A percentile compares a stretch with the other conserved stretches of the same genome.
Evolutionary conservation across 1,140 invertebrate genomes (phyloP).

Genomic region (Pemphigus obesinymphae): DNA sequence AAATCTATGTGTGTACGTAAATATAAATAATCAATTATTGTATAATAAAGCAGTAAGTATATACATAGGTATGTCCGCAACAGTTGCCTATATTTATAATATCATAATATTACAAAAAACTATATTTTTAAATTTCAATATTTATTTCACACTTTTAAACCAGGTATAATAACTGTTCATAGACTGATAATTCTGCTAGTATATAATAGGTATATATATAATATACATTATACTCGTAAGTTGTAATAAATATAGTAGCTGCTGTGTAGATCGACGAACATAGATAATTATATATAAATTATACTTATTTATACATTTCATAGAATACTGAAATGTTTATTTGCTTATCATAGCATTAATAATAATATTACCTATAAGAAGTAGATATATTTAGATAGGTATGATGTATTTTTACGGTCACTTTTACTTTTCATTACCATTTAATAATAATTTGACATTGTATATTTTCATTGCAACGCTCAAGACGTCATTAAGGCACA

Average conservation of each 20-base stretch:
- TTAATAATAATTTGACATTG: neutral
- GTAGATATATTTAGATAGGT: no score
- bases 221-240: neutral
- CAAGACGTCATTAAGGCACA: neutral
- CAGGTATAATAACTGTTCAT: neutral
- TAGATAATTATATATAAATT: neutral
- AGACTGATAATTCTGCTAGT: neutral
- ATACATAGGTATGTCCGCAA: no score
- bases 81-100: no score
- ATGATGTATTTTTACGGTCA: neutral
- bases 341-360: neutral
- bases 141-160: neutral
- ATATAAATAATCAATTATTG: no score
- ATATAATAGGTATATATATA: no score
- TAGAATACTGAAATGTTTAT: neutral
- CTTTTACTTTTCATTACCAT: conserved; percentile 24
- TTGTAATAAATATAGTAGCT: neutral
- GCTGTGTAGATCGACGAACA: neutral
- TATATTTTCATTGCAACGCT: neutral
- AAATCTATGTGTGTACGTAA: no score
- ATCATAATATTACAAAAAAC: no score
- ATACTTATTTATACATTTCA: neutral
- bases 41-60: no score
- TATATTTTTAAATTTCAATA: neutral
- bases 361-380: neutral